Evolutionary conservation across 2,113 vertebrate genomes (phyloP), one percentile per base, ranked within the genome.

Genomic region (Eudyptes chrysolophus): DNA sequence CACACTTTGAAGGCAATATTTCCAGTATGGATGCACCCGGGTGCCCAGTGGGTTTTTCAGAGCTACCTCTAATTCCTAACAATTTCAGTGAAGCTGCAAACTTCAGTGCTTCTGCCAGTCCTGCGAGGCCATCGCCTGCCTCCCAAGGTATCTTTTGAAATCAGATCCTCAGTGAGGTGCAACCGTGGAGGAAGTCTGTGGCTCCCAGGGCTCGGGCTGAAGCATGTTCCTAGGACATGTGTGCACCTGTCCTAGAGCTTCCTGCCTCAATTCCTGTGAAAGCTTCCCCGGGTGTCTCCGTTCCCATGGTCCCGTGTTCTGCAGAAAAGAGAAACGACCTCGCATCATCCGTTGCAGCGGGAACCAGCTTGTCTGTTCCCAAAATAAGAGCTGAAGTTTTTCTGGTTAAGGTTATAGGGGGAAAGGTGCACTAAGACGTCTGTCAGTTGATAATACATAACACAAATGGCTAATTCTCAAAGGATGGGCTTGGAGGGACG

Each of bases 121-220:
- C n/a, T 40, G n/a, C 54, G 51, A 26, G 64, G 11, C n/a, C 12
- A n/a, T 75, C 7, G 2, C 32, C 57, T 4, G 54, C 71, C 7
- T 84, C 55, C 61, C 5, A 3, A 38, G 38, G 16, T 4, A 6
- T 20, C 84, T 62, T 70, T 58, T 38, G 51, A 74, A 89, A 58
- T 85, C 16, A 14, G 38, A n/a, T 71, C 29, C 44, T 69, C 7
- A 3, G 46, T 0, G 1, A 29, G 13, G 48, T 17, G 40, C 32
- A 18, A 2, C 38, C 7, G 1, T 18, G 42, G 38, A 65, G 57
- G 29, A 85, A 57, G 26, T 11, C 10, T 55, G 58, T 2, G 4
- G 26, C 55, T 74, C 26, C 16, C 24, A 8, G 42, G 38, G 51
- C 44, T 58, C 0, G 6, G 52, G 64, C 60, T 4, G 3, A 62